These are phyloP conservation scores for Apotomis betuletana DNA, from an alignment of 2,888 invertebrate genomes.

Conservation along the genomic window DNA sequence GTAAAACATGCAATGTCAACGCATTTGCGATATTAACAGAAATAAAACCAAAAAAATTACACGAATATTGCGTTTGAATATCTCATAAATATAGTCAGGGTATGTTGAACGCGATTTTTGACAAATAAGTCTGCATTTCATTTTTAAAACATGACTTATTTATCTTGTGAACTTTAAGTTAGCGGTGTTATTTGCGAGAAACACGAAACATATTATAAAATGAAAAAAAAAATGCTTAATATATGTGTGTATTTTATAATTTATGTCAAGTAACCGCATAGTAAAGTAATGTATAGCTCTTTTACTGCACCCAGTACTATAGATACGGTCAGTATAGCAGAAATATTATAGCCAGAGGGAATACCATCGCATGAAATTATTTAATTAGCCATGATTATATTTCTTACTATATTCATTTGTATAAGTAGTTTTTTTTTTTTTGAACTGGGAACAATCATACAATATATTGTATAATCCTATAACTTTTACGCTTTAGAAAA, in stretches of 20 bases:
- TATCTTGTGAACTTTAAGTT: slow-evolving; percentile 21
- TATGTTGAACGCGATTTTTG: slow-evolving; percentile 19
- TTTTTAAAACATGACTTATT: slow-evolving; percentile 23
- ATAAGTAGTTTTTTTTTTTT: too few species aligned
- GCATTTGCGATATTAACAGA: slow-evolving; percentile 16
- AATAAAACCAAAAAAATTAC: slow-evolving; percentile 29
- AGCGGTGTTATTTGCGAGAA: slow-evolving; percentile 9
- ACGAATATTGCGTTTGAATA: slow-evolving; percentile 33
- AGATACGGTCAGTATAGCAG: too few species aligned
- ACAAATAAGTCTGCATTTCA: slow-evolving; percentile 36
- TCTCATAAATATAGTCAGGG: slow-evolving; percentile 26
- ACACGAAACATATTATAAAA: slow-evolving; percentile 30
- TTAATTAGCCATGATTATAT: too few species aligned
- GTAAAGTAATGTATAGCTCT: background rate
- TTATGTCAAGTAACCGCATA: background rate
- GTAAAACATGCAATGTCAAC: slow-evolving; percentile 40
- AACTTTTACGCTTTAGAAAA: too few species aligned
- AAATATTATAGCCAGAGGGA: too few species aligned
- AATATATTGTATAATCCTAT: too few species aligned
- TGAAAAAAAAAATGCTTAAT: background rate
- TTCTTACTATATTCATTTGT: too few species aligned
- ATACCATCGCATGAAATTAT: too few species aligned
- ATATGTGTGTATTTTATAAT: background rate
- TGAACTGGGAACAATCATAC: too few species aligned
- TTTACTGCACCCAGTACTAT: background rate